Evolutionary conservation across 2,888 invertebrate species (phyloP), one percentile per base, ranked within the genome.

Genomic region (Andrena dorsata): DNA sequence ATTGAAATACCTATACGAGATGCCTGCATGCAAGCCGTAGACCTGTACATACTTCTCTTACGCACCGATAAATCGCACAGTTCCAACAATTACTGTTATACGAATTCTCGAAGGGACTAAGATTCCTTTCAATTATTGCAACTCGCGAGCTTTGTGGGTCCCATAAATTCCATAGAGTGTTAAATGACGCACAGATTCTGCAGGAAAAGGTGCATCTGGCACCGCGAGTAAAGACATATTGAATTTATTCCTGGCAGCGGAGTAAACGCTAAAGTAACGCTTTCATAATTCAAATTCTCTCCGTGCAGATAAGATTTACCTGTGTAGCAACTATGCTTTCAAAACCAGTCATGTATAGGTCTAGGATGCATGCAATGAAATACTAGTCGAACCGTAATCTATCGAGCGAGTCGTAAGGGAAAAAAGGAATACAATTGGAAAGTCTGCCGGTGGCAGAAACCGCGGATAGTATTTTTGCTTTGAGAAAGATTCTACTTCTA

Each of bases 41-140:
- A 78, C 80, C 83, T 88, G 78, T 85, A 86, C 78, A 75, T 66
- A 76, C 69, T 23, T 71, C 47, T 49, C 30, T 10, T 23, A 4
- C 49, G 47, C 30, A 35, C 16, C 13, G 28, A 16, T 35, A 16
- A 23, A 26, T 23, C 2, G 2, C 20, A 47, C 10, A 5, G 10
- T 53, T 32, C 10, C 13, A 20, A 20, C 8, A 32, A 28, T 41
- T 20, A 28, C 20, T 4, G 7, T 68, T 2, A 4, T 2, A 26
- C 23, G 26, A 53, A 20, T 23, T 2, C 64, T 10, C 8, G 6
- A 16, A n/a, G 41, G 10, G 10, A 30, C 10, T 26, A n/a, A 28
- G 5, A 26, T 63, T 8, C 26, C 10, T 51, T 0, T 26, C 0
- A 10, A 26, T 7, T 10, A 23, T 41, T 41, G n/a, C 7, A 13